phyloP scores from a whole-genome alignment of 1,140 invertebrate genomes.

The Drosophila nebulosa region DNA sequence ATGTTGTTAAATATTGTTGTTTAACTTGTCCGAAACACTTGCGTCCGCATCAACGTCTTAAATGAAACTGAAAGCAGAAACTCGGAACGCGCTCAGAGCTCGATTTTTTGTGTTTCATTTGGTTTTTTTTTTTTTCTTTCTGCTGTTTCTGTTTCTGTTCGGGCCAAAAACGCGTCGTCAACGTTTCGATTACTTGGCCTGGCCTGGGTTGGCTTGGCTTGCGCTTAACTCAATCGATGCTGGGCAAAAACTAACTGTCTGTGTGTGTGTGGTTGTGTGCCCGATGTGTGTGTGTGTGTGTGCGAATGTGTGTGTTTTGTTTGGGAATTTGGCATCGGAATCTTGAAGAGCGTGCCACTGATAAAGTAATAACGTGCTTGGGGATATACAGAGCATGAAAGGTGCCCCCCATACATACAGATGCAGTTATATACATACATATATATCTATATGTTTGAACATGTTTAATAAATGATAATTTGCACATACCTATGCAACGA shows the following conservation, averaged over 20 bases:
- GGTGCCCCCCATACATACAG: slow-evolving; percentile 54
- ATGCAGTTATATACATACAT: neutral
- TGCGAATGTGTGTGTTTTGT: neutral
- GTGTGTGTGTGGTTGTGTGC: neutral
- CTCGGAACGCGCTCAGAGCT: slow-evolving; percentile 44
- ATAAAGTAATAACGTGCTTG: slow-evolving; percentile 67
- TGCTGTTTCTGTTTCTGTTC: slow-evolving; percentile 4
- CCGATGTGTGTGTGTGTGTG: neutral
- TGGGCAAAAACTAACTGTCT: neutral
- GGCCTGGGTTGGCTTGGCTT: neutral
- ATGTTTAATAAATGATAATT: slow-evolving; percentile 2
- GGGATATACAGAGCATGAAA: slow-evolving; percentile 52
- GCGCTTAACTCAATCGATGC: slow-evolving; percentile 2
- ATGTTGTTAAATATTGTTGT: slow-evolving; percentile 22
- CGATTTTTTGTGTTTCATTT: slow-evolving; percentile 12
- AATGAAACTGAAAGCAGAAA: slow-evolving; percentile 77
- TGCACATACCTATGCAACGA: neutral
- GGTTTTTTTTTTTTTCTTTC: neutral
- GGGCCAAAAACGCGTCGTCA: slow-evolving; percentile 8
- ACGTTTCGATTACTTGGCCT: neutral
- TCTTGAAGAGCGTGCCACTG: slow-evolving; percentile 73
- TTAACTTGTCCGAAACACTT: slow-evolving; percentile 46
- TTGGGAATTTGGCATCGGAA: slow-evolving; percentile 28
- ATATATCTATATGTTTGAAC: neutral
- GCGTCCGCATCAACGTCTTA: slow-evolving; percentile 71